A percentile compares a stretch with the other conserved stretches of the same genome.
phyloP scores from a whole-genome alignment of 92 coral and sea anemone genomes.

The Meandrina meandrites region DNA sequence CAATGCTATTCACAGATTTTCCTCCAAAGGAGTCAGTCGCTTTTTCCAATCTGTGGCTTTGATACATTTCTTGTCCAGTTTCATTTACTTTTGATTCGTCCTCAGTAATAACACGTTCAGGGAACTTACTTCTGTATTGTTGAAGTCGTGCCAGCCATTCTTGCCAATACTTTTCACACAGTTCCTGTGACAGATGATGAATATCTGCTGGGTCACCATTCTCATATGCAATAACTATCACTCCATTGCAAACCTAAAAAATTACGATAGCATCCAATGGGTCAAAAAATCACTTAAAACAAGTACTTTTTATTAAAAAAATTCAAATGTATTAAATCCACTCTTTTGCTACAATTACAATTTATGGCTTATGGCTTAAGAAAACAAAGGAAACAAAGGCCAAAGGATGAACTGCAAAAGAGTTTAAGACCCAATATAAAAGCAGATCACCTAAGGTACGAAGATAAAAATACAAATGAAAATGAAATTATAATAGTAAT shows the following conservation, averaged over 20 bases:
- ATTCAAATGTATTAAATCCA: too few relatives aligned
- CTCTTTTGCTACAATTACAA: too few relatives aligned
- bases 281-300: background rate
- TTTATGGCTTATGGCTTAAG: too few relatives aligned
- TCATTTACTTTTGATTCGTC: background rate
- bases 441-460: too few relatives aligned
- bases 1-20: conserved; percentile 50
- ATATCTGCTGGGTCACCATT: conserved; percentile 91
- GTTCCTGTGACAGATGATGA: conserved; percentile 67
- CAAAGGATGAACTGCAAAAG: too few relatives aligned
- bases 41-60: background rate
- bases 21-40: conserved; percentile 4
- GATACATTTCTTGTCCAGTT: conserved; percentile 1
- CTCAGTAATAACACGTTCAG: conserved; percentile 3
- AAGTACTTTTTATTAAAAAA: too few relatives aligned
- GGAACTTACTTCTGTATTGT: conserved; percentile 57
- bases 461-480: too few relatives aligned
- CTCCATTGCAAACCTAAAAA: conserved; percentile 69
- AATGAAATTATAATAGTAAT: too few relatives aligned
- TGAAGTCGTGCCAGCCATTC: conserved; percentile 84
- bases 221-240: conserved; percentile 84
- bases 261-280: background rate
- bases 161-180: conserved; percentile 78
- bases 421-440: too few relatives aligned
- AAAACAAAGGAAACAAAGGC: too few relatives aligned